Evolutionary conservation across 2,113 vertebrate species (phyloP).

Genomic region (Tenebrosternarchus preto): DNA sequence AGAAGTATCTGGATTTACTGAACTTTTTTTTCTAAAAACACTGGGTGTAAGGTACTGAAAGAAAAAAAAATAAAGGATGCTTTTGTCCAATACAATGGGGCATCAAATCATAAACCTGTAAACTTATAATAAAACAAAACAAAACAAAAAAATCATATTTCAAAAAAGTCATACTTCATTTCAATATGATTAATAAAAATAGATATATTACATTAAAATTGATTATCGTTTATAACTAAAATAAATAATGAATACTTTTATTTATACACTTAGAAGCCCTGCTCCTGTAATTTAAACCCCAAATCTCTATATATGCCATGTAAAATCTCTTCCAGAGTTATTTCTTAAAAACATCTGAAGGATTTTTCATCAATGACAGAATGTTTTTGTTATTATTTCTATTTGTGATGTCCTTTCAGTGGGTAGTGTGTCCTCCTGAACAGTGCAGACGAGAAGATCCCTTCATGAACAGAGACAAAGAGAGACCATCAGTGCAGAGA

Average conservation of each 20-base stretch:
- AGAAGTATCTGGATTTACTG: constrained; percentile 1
- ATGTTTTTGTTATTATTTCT: constrained; percentile 1
- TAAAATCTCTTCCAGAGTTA: not conserved
- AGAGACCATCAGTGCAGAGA: not conserved
- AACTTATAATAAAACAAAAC: not conserved
- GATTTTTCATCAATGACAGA: not conserved
- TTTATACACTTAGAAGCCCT: not conserved
- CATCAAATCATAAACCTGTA: not conserved
- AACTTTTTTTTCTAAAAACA: not conserved
- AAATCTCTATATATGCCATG: not conserved
- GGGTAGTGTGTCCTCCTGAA: not conserved
- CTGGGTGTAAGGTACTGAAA: not conserved
- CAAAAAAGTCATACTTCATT: not conserved
- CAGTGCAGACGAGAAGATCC: not conserved
- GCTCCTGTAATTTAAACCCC: not conserved
- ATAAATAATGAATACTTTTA: not conserved
- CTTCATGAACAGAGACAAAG: not conserved
- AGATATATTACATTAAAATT: constrained; percentile 31
- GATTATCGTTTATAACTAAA: not conserved
- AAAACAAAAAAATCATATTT: too few relatives aligned
- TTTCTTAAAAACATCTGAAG: not conserved
- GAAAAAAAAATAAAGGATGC: not conserved
- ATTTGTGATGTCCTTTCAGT: constrained; percentile 35
- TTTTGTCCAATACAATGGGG: not conserved
- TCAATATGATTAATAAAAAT: constrained; percentile 8